A percentile compares a stretch with the other conserved stretches of the same genome.
Conservation (phyloP, 1,140 invertebrate species). For the Bombyx mandarina region DNA sequence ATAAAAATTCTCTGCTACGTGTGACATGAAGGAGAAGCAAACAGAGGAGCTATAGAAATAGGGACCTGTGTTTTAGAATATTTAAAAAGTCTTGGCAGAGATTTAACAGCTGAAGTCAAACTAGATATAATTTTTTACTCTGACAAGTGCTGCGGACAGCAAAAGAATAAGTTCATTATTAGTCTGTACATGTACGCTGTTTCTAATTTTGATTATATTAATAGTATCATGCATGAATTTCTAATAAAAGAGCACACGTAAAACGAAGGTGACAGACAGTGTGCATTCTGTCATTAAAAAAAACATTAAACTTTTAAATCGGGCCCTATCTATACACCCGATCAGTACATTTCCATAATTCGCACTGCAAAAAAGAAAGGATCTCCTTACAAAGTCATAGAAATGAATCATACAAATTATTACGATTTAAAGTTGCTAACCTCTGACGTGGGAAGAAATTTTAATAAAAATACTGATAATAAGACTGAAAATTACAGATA, state of each 20-base stretch:
- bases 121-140: no score
- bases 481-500: neutral
- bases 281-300: neutral
- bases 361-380: neutral
- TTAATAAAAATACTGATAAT: conserved; percentile 1
- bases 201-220: neutral
- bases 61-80: no score
- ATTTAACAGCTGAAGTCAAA: no score
- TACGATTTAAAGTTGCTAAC: neutral
- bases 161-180: no score
- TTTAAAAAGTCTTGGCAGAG: no score
- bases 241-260: neutral
- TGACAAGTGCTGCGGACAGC: no score
- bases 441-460: conserved; percentile 2
- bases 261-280: neutral
- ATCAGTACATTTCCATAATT: neutral
- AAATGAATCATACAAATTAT: neutral
- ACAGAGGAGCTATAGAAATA: no score
- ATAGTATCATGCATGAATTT: neutral
- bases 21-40: no score
- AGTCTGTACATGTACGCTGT: neutral
- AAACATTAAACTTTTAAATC: conserved; percentile 1
- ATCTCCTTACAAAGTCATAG: neutral
- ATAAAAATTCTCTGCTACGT: no score
- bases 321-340: neutral